A percentile compares a stretch with the other conserved stretches of the same genome.
These are phyloP conservation scores for Pelagia noctiluca DNA, from an alignment of 30 jellyfish, hydroid and myxozoan genomes.

Conservation along the genomic window DNA sequence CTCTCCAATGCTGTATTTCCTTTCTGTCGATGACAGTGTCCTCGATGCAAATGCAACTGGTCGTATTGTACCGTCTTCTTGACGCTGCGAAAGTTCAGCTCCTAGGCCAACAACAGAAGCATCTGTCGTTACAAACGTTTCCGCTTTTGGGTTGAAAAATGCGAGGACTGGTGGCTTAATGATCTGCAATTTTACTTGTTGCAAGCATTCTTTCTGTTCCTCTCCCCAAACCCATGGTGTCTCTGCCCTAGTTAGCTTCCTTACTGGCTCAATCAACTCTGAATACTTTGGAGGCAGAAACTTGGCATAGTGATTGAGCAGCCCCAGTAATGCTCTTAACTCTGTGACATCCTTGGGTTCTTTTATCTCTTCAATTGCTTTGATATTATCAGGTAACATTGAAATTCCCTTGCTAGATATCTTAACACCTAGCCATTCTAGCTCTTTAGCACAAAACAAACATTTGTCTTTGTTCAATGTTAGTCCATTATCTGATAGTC, in stretches of 20 bases:
- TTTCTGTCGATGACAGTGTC: constrained; percentile 4
- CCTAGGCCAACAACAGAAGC: constrained; percentile 50
- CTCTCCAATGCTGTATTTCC: constrained; percentile 34
- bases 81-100: constrained; percentile 46
- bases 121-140: constrained; percentile 24
- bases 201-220: constrained; percentile 28
- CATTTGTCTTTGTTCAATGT: background rate
- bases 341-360: background rate
- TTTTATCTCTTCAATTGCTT: background rate
- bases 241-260: constrained; percentile 2
- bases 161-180: constrained; percentile 43
- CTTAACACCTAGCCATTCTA: background rate
- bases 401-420: background rate
- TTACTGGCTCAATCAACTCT: constrained; percentile 3
- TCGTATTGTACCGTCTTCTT: constrained; percentile 40
- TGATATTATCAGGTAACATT: background rate
- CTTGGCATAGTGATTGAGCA: background rate
- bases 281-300: background rate
- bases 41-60: constrained; percentile 50
- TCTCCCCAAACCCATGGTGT: constrained; percentile 27
- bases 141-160: constrained; percentile 48
- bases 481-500: background rate
- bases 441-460: background rate
- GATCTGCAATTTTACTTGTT: constrained; percentile 7
- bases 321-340: background rate